Percentiles rank a stretch among this genome's conserved stretches.
Evolutionary conservation across 2,888 invertebrate genomes (phyloP).

Genomic region (Drosophila demipolita): DNA sequence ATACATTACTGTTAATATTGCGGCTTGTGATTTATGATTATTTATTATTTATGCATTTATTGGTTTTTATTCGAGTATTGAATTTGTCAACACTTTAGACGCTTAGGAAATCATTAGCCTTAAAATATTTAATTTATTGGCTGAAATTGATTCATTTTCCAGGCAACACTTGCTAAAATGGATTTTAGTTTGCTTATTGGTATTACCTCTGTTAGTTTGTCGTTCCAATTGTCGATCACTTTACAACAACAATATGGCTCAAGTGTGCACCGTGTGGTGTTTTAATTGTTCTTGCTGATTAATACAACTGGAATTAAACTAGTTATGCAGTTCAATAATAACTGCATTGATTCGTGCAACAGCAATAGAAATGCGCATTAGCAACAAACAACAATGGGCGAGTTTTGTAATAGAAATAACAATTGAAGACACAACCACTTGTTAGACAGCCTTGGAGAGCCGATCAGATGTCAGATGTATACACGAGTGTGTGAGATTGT

Average conservation of each 20-base stretch:
- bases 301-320: slow-evolving; percentile 27
- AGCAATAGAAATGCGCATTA: slow-evolving; percentile 34
- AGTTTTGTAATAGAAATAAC: slow-evolving; percentile 21
- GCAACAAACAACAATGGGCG: slow-evolving; percentile 1
- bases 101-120: not conserved
- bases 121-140: not conserved
- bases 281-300: slow-evolving; percentile 24
- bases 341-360: not conserved
- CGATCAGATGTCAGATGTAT: slow-evolving; percentile 25
- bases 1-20: slow-evolving; percentile 13
- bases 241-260: not conserved
- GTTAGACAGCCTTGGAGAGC: slow-evolving; percentile 24
- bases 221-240: not conserved
- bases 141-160: not conserved
- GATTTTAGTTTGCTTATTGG: not conserved
- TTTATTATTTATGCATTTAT: not conserved
- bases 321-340: slow-evolving; percentile 20
- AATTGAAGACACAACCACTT: slow-evolving; percentile 45
- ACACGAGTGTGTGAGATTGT: not conserved
- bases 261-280: slow-evolving; percentile 7
- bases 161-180: not conserved
- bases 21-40: slow-evolving; percentile 2
- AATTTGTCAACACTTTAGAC: not conserved
- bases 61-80: not conserved
- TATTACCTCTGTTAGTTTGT: no score